These are phyloP conservation scores for Balanococcus diminutus DNA, from an alignment of 2,888 invertebrate species.

Conservation along the genomic window DNA sequence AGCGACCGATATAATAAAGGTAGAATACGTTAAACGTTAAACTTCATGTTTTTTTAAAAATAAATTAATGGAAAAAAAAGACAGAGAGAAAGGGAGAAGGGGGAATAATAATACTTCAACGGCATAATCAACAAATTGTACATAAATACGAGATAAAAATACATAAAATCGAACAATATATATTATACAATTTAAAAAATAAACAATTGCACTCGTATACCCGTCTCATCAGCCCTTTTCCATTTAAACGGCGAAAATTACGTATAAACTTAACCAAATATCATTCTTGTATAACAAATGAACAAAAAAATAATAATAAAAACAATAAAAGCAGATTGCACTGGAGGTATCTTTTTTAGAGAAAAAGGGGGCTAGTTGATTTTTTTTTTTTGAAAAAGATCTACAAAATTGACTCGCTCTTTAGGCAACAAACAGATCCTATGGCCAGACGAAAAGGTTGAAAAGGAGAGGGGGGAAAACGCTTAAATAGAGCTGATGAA, in stretches of 20 bases:
- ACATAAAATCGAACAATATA: constrained; percentile 48
- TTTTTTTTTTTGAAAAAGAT: neutral
- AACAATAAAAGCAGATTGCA: constrained; percentile 25
- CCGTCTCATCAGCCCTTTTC: constrained; percentile 53
- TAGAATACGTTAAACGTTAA: constrained; percentile 44
- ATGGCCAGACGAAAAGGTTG: too few species aligned
- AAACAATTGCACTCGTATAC: constrained; percentile 55
- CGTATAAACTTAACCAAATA: constrained; percentile 28
- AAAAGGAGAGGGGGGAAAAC: neutral
- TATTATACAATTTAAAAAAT: constrained; percentile 45
- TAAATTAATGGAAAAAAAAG: constrained; percentile 1
- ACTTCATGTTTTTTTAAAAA: constrained; percentile 22
- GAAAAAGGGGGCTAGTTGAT: neutral
- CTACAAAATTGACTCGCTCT: neutral
- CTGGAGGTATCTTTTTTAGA: constrained; percentile 9
- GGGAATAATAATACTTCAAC: constrained; percentile 15
- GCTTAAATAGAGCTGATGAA: constrained; percentile 28
- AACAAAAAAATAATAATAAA: constrained; percentile 10
- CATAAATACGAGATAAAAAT: constrained; percentile 42
- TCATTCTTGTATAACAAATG: constrained; percentile 23
- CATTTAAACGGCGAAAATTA: constrained; percentile 9
- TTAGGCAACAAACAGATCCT: too few species aligned
- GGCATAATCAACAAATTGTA: constrained; percentile 47
- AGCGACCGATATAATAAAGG: constrained; percentile 41
- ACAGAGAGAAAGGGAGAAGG: constrained; percentile 9